phyloP scores from a whole-genome alignment of 2,888 invertebrate genomes.

The Apamea sordens region DNA sequence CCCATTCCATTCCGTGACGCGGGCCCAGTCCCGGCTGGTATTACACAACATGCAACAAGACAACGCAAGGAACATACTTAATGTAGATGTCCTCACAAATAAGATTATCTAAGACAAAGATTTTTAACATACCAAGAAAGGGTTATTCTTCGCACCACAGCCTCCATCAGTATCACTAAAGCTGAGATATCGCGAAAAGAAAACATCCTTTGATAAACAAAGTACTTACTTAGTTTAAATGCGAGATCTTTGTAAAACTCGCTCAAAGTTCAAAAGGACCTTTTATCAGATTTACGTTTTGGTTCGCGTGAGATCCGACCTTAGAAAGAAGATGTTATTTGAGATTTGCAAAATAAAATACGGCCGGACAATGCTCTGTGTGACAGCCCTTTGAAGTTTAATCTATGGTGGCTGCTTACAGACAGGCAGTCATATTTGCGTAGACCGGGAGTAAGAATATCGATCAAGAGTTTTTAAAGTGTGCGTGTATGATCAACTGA shows the following conservation, averaged over 20 bases:
- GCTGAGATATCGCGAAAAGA: conserved; percentile 15
- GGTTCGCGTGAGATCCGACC: conserved; percentile 53
- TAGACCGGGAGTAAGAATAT: neutral
- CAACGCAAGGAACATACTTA: no score
- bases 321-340: conserved; percentile 33
- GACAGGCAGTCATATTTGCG: no score
- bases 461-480: neutral
- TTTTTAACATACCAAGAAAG: neutral
- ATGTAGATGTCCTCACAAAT: no score
- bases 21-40: no score
- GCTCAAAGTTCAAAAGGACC: conserved; percentile 43
- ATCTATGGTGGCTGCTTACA: neutral
- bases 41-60: no score
- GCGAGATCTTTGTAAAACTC: conserved; percentile 42
- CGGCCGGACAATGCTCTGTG: conserved; percentile 13
- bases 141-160: neutral
- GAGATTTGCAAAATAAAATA: conserved; percentile 35
- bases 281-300: conserved; percentile 70
- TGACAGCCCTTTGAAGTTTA: neutral
- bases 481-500: no score
- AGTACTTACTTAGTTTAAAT: conserved; percentile 45
- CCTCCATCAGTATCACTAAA: neutral
- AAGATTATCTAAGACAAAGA: neutral
- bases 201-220: conserved; percentile 54
- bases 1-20: no score